phyloP scores from a whole-genome alignment of 1,140 invertebrate species.

The Drosophila varians region DNA sequence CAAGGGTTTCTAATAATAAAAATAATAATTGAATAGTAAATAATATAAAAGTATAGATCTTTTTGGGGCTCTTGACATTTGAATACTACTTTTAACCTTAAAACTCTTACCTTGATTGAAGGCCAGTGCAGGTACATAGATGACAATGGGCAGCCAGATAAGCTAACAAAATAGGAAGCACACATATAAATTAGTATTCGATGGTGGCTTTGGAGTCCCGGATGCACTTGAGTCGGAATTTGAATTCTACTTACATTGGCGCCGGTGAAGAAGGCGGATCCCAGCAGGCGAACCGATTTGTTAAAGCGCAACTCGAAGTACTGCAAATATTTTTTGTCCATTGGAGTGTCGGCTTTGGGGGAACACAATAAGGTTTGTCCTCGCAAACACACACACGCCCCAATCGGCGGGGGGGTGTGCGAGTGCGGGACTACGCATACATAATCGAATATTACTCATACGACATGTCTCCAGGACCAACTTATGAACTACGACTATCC shows the following conservation, averaged over 20 bases:
- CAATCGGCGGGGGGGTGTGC: neutral
- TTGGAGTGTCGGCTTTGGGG: conserved; percentile 28
- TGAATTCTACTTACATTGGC: conserved; percentile 86
- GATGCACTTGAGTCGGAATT: neutral
- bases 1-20: no score
- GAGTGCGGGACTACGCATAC: conserved; percentile 40
- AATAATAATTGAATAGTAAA: no score
- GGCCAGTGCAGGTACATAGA: conserved; percentile 95
- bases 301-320: conserved; percentile 93
- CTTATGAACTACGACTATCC: conserved; percentile 52
- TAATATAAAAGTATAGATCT: no score
- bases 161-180: conserved; percentile 84
- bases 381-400: conserved; percentile 20
- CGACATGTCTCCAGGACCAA: conserved; percentile 40
- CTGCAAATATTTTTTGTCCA: conserved; percentile 84
- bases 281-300: conserved; percentile 88
- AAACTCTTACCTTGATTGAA: conserved; percentile 90
- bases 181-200: neutral
- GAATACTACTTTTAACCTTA: neutral
- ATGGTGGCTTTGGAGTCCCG: neutral
- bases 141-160: conserved; percentile 94
- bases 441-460: conserved; percentile 71
- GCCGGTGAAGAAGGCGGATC: conserved; percentile 89
- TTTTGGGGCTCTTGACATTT: neutral
- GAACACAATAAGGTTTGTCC: conserved; percentile 46